phyloP scores from a whole-genome alignment of 2,113 vertebrate species.

The Heterochromis multidens region DNA sequence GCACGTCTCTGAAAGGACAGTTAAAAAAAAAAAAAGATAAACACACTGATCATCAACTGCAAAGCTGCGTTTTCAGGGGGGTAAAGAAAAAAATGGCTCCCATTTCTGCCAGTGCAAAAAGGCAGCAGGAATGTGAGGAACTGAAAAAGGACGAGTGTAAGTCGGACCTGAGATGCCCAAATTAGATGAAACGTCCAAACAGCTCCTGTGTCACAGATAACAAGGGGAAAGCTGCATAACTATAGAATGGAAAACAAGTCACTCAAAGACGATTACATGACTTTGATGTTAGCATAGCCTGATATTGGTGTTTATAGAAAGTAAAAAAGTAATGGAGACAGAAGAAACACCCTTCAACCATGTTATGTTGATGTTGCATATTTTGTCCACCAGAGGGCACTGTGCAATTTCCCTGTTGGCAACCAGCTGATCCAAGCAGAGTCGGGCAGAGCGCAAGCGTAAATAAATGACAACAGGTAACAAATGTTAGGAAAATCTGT shows the following conservation, averaged over 20 bases:
- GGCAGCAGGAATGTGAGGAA: conserved; percentile 17
- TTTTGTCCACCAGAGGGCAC: not conserved
- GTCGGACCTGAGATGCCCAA: not conserved
- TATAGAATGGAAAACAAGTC: not conserved
- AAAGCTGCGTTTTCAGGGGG: not conserved
- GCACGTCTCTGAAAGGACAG: not conserved
- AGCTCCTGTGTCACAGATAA: not conserved
- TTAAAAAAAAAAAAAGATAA: not conserved
- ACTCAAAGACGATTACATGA: not conserved
- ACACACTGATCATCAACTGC: not conserved
- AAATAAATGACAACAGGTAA: not conserved
- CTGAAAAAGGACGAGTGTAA: not conserved
- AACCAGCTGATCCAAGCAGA: not conserved
- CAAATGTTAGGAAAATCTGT: not conserved
- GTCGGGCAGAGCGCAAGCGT: not conserved
- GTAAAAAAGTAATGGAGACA: not conserved
- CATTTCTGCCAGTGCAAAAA: not conserved
- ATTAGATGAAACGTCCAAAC: conserved; percentile 19
- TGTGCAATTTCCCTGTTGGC: not conserved
- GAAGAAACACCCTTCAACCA: not conserved
- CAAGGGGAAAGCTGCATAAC: not conserved
- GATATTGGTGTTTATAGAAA: not conserved
- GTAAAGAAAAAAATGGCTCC: not conserved
- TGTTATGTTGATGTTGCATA: not conserved
- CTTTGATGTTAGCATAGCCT: not conserved